Conservation (phyloP, 2,113 vertebrate species). For the Rana temporaria region DNA sequence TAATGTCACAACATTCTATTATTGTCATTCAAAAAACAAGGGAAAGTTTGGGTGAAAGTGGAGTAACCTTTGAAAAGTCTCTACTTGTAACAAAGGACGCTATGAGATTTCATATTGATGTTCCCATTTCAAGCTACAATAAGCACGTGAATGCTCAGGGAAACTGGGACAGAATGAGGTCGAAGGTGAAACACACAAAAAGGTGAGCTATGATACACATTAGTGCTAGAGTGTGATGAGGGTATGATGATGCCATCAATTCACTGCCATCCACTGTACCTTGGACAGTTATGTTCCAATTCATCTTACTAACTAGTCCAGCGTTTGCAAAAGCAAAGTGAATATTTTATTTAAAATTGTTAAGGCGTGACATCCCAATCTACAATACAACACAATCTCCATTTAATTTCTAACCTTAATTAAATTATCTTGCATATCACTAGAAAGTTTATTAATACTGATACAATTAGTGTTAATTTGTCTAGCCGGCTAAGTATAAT, state of each 20-base stretch:
- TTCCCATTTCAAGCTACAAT: conserved; percentile 49
- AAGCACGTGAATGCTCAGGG: conserved; percentile 35
- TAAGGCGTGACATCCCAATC: background rate
- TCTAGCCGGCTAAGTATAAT: no score
- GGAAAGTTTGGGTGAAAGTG: background rate
- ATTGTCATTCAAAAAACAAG: conserved; percentile 28
- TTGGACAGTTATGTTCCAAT: conserved; percentile 2
- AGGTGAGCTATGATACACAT: conserved; percentile 38
- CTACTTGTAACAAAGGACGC: conserved; percentile 23
- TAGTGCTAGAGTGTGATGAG: conserved; percentile 28
- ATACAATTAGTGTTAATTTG: no score
- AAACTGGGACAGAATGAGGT: conserved; percentile 38
- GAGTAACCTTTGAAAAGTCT: conserved; percentile 31
- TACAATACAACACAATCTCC: background rate
- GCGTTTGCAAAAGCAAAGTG: background rate
- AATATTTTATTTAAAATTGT: background rate
- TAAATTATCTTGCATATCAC: no score
- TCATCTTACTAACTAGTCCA: background rate
- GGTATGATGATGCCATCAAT: conserved; percentile 28
- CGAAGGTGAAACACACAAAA: conserved; percentile 46
- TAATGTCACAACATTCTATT: conserved; percentile 47
- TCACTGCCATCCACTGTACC: background rate
- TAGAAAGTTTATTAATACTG: no score
- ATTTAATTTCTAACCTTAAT: no score
- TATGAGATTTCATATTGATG: conserved; percentile 48